Evolutionary conservation across 2,888 invertebrate species (phyloP), one percentile per base, ranked within the genome.

Genomic region (Rambutsinella grinnellia): DNA sequence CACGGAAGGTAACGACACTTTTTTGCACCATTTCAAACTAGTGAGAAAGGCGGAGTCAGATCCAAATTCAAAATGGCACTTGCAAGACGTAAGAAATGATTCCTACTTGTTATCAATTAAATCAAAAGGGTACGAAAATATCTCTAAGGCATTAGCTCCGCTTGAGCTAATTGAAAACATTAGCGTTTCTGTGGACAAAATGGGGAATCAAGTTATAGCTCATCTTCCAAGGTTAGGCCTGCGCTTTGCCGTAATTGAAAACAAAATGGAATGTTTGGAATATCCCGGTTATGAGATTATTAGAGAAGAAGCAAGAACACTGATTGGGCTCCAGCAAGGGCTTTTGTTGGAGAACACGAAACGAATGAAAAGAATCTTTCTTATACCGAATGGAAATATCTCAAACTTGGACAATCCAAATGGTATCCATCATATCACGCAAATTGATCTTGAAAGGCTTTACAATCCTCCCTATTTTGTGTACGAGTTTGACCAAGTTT

Each of bases 301-400:
- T n/a, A n/a, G n/a, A n/a, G n/a, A n/a, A n/a, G n/a, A n/a, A n/a
- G n/a, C n/a, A n/a, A n/a, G n/a, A n/a, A n/a, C 60, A 1, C 19
- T 68, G 0, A 68, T 68, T 23, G 68, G 68, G n/a, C 28, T 68
- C n/a, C 53, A 62, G 13, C 70, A n/a, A n/a, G n/a, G n/a, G n/a
- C n/a, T n/a, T n/a, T n/a, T n/a, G n/a, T n/a, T n/a, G n/a, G n/a
- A n/a, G n/a, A n/a, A n/a, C n/a, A n/a, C n/a, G n/a, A n/a, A n/a
- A n/a, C n/a, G n/a, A n/a, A n/a, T n/a, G n/a, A n/a, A n/a, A n/a
- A n/a, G n/a, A n/a, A n/a, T n/a, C n/a, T n/a, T n/a, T n/a, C n/a
- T n/a, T n/a, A n/a, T n/a, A n/a, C n/a, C n/a, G n/a, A n/a, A n/a
- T n/a, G n/a, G n/a, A n/a, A n/a, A n/a, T 27, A 23, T 19, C 36